Percentiles rank a stretch among this genome's conserved stretches.
These are phyloP conservation scores for Hanleya hanleyi DNA, from an alignment of 2,888 invertebrate species.

Conservation along the genomic window DNA sequence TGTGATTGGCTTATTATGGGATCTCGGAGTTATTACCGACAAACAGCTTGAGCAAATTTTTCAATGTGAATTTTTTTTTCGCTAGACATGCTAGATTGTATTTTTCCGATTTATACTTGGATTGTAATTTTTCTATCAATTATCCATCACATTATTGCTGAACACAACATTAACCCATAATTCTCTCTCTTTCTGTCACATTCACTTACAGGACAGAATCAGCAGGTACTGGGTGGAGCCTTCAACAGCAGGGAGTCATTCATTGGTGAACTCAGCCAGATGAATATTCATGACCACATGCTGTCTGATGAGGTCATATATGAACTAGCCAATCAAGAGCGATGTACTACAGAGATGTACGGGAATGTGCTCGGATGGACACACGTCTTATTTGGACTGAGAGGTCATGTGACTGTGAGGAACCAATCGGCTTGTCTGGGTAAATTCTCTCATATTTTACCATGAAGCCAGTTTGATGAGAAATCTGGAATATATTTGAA, in stretches of 20 bases:
- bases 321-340: not conserved
- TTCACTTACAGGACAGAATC: not conserved
- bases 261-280: conserved; percentile 7
- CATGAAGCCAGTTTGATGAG: too few species aligned
- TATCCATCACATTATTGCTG: too few species aligned
- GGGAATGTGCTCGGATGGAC: conserved; percentile 5
- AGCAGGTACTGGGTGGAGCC: not conserved
- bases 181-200: too few species aligned
- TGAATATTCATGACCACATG: not conserved
- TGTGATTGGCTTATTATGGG: too few species aligned
- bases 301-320: not conserved
- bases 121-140: too few species aligned
- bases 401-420: not conserved
- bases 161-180: too few species aligned
- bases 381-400: not conserved
- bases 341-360: not conserved
- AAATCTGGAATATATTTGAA: too few species aligned
- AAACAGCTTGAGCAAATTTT: too few species aligned
- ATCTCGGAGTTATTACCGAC: too few species aligned
- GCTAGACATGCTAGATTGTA: too few species aligned
- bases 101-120: too few species aligned
- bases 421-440: not conserved
- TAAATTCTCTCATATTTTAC: not conserved
- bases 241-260: not conserved
- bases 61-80: too few species aligned